Base-by-base conservation (phyloP, 2,888 invertebrate species). In the Athalia cordata region DNA sequence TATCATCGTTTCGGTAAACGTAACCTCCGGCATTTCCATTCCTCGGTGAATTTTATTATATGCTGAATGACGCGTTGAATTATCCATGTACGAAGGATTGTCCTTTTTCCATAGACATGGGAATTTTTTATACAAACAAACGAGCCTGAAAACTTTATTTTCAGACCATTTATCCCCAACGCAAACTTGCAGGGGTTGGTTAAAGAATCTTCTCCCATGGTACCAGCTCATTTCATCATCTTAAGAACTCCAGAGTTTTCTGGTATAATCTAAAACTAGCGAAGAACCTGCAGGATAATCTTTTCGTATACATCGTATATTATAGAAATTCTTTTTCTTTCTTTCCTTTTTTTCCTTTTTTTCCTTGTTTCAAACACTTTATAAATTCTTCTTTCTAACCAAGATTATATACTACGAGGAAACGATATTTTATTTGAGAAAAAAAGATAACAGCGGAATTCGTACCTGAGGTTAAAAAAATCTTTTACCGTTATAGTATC, bases 21-120 rank as follows among this genome's bases (percentile, higher is more conserved):
- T 83, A 13, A 82, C 77, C 29, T 80, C 77, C 0, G 9, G 65
- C 15, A 80, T 74, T 47, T 59, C 62, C 78, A 83, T 79, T 5
- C 74, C 79, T 9, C 81, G 64, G 75, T 83, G 81, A 74, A 87
- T 87, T 3, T 74, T 72, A 29, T 80, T 78, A 77, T 86, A 87
- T 68, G 86, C 86, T 0, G 77, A 70, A 45, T 83, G 83, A 59
- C 84, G 83, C 43, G 79, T 75, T 52, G 78, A 78, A 57, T 77
- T 81, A 67, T 84, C 79, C 47, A 86, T 81, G 79, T 86, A 86
- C 45, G 79, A 70, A 3, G 77, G 66, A 65, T 81, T 50, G 77
- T 84, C 81, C 68, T 83, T 84, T 67, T 84, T 83, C 86, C 87
- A 86, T n/a, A 86, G 84, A 57, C 85, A 85, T 5, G 83, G 77